A percentile compares a stretch with the other conserved stretches of the same genome.
Evolutionary conservation across 2,888 invertebrate species (phyloP).

Genomic region (Bembecia ichneumoniformis): DNA sequence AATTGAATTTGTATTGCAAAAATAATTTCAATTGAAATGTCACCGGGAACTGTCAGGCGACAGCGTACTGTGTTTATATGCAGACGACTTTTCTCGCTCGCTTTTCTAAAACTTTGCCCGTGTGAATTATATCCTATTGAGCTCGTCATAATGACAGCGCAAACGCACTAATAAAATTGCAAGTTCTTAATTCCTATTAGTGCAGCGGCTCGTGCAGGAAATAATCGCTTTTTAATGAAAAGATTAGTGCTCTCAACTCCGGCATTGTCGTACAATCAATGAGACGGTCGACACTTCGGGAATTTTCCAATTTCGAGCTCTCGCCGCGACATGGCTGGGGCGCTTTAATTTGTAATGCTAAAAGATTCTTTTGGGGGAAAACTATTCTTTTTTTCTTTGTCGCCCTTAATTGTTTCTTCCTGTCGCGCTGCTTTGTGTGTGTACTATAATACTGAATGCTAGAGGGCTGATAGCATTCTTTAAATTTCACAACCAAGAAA

Average conservation of each 20-base stretch:
- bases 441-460: neutral
- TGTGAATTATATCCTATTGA: conserved; percentile 22
- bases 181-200: conserved; percentile 58
- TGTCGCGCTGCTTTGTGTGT: neutral
- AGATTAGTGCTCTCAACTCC: conserved; percentile 53
- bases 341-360: conserved; percentile 3
- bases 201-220: conserved; percentile 62
- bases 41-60: conserved; percentile 45
- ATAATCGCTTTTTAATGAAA: conserved; percentile 72
- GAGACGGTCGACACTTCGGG: conserved; percentile 49
- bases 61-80: conserved; percentile 9
- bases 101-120: neutral
- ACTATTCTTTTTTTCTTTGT: neutral
- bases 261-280: conserved; percentile 45
- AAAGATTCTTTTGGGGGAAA: conserved; percentile 1
- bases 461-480: neutral
- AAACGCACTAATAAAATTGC: conserved; percentile 18
- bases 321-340: conserved; percentile 26
- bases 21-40: conserved; percentile 69
- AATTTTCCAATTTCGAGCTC: conserved; percentile 59
- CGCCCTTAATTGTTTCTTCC: neutral
- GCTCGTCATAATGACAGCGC: conserved; percentile 15
- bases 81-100: neutral
- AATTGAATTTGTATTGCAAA: conserved; percentile 19
- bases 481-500: neutral